A percentile compares a stretch with the other conserved stretches of the same genome.
These are phyloP conservation scores for Orussus abietinus DNA, from an alignment of 1,140 invertebrate genomes.

Conservation along the genomic window DNA sequence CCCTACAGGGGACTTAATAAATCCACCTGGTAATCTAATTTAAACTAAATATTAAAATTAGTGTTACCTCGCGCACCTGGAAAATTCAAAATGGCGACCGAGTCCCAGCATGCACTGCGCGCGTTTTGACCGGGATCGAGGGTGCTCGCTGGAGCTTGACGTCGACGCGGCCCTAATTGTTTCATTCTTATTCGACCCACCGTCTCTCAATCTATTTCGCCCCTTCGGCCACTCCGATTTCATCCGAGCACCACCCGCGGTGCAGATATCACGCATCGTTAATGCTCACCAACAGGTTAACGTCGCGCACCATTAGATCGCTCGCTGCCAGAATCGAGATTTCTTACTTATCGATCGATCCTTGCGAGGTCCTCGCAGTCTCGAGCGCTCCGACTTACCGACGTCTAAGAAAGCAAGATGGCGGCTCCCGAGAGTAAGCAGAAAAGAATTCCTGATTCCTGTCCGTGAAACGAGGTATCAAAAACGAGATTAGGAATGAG, in stretches of 20 bases:
- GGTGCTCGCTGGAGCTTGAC: conserved; percentile 49
- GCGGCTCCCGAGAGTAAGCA: too few relatives aligned
- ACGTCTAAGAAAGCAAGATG: too few relatives aligned
- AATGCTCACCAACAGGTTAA: conserved; percentile 51
- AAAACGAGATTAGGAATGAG: too few relatives aligned
- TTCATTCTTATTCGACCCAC: conserved; percentile 43
- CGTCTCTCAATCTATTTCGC: conserved; percentile 46
- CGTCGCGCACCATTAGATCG: conserved; percentile 29
- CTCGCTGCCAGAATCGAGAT: not conserved
- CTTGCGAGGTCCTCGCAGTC: too few relatives aligned
- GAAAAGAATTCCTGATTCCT: too few relatives aligned
- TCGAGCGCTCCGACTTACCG: too few relatives aligned
- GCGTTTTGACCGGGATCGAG: conserved; percentile 14
- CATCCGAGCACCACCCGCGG: conserved; percentile 50
- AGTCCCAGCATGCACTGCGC: not conserved
- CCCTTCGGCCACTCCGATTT: conserved; percentile 48
- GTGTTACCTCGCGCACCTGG: conserved; percentile 14
- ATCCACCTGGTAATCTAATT: not conserved
- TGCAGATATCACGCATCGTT: conserved; percentile 47
- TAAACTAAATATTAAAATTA: not conserved
- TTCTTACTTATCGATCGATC: too few relatives aligned
- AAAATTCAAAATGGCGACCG: conserved; percentile 5
- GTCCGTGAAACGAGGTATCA: too few relatives aligned
- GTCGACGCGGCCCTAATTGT: conserved; percentile 50
- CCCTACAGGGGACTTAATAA: conserved; percentile 1